phyloP scores from a whole-genome alignment of 2,113 vertebrate genomes.

The mouse (Mus musculus) region GRCm39 chr12:53758501-53759000 shows the following conservation, averaged over 20 bases:
- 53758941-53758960: not conserved
- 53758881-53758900: not conserved
- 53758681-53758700: not conserved
- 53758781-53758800: not conserved
- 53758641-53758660: not conserved
- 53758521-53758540: not conserved
- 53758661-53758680: slow-evolving; percentile 11
- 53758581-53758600: slow-evolving; percentile 5
- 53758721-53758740: not conserved
- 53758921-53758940: not conserved
- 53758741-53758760: slow-evolving; percentile 11
- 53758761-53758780: slow-evolving; percentile 5
- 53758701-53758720: slow-evolving; percentile 4
- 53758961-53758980: not conserved
- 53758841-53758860: not conserved
- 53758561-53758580: slow-evolving; percentile 5
- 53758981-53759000: not conserved
- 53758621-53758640: slow-evolving; percentile 38
- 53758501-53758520: slow-evolving; percentile 31
- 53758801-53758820: not conserved
- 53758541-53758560: slow-evolving; percentile 22
- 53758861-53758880: not conserved
- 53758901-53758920: not conserved
- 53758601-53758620: not conserved
- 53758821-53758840: not conserved